These are phyloP conservation scores for Ictalurus furcatus DNA, from an alignment of 2,113 vertebrate genomes.

Conservation along the genomic window DNA sequence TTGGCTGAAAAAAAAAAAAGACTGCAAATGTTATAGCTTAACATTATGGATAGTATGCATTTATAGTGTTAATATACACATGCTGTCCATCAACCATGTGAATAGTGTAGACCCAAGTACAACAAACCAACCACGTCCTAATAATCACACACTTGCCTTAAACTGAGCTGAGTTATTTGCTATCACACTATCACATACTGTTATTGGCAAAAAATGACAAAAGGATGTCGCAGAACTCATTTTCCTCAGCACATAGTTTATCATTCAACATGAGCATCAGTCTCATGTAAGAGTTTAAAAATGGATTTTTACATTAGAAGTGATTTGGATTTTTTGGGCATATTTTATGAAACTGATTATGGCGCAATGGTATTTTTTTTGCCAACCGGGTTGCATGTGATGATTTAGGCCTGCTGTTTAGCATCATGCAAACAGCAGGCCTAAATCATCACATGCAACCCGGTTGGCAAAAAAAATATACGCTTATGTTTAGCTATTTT, in stretches of 20 bases:
- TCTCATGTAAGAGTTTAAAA: background rate
- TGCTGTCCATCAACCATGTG: background rate
- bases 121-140: background rate
- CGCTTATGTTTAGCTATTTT: background rate
- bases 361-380: background rate
- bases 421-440: background rate
- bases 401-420: background rate
- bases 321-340: background rate
- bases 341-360: background rate
- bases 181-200: background rate
- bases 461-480: no score
- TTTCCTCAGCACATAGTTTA: background rate
- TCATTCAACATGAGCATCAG: background rate
- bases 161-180: background rate
- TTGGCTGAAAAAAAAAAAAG: background rate
- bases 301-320: background rate
- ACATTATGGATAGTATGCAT: background rate
- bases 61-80: background rate
- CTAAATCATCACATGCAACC: no score
- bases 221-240: background rate
- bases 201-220: background rate
- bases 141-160: background rate
- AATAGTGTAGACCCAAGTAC: background rate
- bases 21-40: background rate
- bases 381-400: background rate